A percentile compares a stretch with the other conserved stretches of the same genome.
Evolutionary conservation across 2,888 invertebrate species (phyloP).

Genomic region (Stenoptilia bipunctidactyla): DNA sequence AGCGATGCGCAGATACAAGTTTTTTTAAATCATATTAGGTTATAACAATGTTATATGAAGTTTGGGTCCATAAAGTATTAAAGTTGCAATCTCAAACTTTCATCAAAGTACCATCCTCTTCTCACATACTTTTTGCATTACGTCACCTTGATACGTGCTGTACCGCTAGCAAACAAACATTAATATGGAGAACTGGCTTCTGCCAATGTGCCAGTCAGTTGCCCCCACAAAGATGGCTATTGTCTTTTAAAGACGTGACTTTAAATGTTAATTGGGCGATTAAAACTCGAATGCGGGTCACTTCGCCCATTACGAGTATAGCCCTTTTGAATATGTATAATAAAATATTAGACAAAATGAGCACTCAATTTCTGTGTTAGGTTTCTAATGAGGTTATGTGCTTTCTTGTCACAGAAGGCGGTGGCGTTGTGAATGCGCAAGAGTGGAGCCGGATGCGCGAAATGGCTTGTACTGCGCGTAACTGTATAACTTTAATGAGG

Average conservation of each 20-base stretch:
- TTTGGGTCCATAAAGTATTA: too few species aligned
- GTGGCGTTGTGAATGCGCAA: slow-evolving; percentile 57
- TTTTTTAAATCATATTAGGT: too few species aligned
- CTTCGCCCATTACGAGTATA: slow-evolving; percentile 58
- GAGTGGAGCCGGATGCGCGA: slow-evolving; percentile 63
- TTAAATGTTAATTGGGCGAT: slow-evolving; percentile 68
- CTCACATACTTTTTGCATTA: slow-evolving; percentile 47
- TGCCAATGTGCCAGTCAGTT: slow-evolving; percentile 65
- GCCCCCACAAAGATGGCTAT: slow-evolving; percentile 64
- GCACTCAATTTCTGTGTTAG: slow-evolving; percentile 58
- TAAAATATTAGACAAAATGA: slow-evolving; percentile 65
- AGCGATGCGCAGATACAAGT: too few species aligned
- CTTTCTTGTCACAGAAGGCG: slow-evolving; percentile 68
- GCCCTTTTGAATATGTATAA: slow-evolving; percentile 71
- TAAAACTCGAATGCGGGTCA: slow-evolving; percentile 70
- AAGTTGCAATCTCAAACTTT: not conserved
- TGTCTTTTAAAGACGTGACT: slow-evolving; percentile 69
- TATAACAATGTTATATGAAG: too few species aligned
- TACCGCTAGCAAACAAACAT: slow-evolving; percentile 70
- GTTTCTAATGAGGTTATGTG: slow-evolving; percentile 70
- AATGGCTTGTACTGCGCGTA: slow-evolving; percentile 42
- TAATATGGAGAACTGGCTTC: slow-evolving; percentile 66
- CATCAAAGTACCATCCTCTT: slow-evolving; percentile 23
- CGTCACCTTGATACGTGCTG: slow-evolving; percentile 61
- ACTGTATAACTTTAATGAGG: slow-evolving; percentile 47